Conservation (phyloP, 2,113 vertebrate genomes). For the Ptyas mucosa region DNA sequence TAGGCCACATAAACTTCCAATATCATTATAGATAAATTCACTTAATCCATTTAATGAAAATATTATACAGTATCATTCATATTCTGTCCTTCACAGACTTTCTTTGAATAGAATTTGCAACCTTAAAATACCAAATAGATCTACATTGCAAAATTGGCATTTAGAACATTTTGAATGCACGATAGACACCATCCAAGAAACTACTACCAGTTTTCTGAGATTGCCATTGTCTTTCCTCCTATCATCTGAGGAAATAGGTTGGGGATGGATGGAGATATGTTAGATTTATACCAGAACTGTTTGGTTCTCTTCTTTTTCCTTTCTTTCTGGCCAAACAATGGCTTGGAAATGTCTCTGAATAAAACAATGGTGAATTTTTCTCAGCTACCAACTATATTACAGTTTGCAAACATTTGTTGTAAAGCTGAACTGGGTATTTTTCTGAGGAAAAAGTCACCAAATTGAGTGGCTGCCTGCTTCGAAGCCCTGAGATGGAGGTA, state of each 20-base stretch:
- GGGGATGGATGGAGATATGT: not conserved
- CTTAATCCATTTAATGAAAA: not conserved
- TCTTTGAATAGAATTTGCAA: not conserved
- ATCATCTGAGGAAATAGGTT: not conserved
- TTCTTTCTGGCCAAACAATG: not conserved
- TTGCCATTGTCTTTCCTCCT: not conserved
- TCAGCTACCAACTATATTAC: not conserved
- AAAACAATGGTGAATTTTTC: not conserved
- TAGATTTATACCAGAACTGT: not conserved
- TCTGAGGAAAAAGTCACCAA: conserved; percentile 3
- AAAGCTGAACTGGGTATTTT: conserved; percentile 7
- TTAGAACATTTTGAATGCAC: not conserved
- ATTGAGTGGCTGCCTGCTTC: not conserved
- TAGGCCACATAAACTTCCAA: not conserved
- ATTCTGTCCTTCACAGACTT: not conserved
- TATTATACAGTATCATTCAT: not conserved
- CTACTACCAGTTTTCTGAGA: not conserved
- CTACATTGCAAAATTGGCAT: not conserved
- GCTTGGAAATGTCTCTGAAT: not conserved
- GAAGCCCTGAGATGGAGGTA: not conserved
- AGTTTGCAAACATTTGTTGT: conserved; percentile 4
- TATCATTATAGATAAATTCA: not conserved
- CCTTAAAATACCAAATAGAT: not conserved
- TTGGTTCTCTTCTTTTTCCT: not conserved
- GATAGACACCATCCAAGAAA: not conserved